Conservation (phyloP, 2,113 vertebrate species). For the Ia io region DNA sequence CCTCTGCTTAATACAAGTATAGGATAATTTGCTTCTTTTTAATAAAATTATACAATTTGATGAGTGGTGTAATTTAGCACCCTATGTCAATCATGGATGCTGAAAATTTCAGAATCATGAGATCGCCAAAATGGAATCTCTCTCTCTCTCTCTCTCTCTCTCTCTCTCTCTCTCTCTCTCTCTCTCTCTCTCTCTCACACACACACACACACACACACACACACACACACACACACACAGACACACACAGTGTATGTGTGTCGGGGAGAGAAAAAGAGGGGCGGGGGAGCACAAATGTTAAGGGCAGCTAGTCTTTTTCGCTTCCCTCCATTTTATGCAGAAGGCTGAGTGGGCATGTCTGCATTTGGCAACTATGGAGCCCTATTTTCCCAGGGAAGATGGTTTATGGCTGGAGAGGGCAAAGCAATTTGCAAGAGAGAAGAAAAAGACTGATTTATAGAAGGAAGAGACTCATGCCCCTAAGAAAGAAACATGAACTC, state of each 20-base stretch:
- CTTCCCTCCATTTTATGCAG: neutral
- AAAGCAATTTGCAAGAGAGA: neutral
- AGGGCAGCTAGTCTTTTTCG: neutral
- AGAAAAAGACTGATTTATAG: neutral
- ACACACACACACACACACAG: neutral
- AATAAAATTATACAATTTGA: constrained; percentile 73
- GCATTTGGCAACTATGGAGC: neutral
- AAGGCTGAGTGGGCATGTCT: neutral
- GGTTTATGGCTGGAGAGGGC: neutral
- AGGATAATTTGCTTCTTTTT: constrained; percentile 77
- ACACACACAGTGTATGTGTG: neutral
- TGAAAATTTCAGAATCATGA: neutral
- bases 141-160: too few species aligned
- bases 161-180: too few species aligned
- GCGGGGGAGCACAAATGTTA: too few species aligned
- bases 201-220: too few species aligned
- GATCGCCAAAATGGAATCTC: neutral
- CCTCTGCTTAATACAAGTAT: constrained; percentile 72
- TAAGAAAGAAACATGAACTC: neutral
- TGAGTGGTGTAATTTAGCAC: constrained; percentile 68
- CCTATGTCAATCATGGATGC: constrained; percentile 70
- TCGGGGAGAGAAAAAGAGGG: too few species aligned
- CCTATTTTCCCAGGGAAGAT: neutral
- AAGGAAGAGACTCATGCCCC: neutral
- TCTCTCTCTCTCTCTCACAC: too few species aligned